Conservation (phyloP, 1,140 invertebrate genomes). For the Ephestia elutella region DNA sequence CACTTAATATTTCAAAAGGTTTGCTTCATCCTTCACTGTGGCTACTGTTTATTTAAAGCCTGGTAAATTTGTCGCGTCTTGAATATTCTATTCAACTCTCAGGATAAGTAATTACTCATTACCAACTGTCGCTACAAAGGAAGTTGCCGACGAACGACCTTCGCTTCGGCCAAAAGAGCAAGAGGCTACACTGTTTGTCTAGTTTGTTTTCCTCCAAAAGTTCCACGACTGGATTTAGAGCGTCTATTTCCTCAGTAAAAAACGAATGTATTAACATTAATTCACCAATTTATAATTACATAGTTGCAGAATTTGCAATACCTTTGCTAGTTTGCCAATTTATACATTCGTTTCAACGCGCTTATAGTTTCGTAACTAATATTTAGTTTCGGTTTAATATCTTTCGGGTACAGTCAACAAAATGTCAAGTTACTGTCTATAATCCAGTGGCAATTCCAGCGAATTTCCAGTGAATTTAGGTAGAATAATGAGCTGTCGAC, state of each 20-base stretch:
- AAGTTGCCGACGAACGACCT: not conserved
- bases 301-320: not conserved
- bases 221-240: not conserved
- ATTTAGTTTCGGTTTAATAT: conserved; percentile 1
- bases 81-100: not conserved
- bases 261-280: not conserved
- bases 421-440: too few relatives aligned
- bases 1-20: too few relatives aligned
- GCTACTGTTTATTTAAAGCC: too few relatives aligned
- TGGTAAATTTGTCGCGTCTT: not conserved
- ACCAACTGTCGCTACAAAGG: not conserved
- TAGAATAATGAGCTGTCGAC: too few relatives aligned
- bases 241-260: conserved; percentile 4
- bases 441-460: too few relatives aligned
- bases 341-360: not conserved
- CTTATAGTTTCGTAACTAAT: not conserved
- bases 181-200: not conserved
- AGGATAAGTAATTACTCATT: conserved; percentile 5
- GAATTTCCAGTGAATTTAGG: too few relatives aligned
- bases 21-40: too few relatives aligned
- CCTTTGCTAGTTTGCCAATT: not conserved
- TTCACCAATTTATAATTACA: not conserved
- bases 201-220: conserved; percentile 4
- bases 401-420: not conserved
- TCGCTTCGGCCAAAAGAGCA: not conserved